These are phyloP conservation scores for Oasisia sp. DNA, from an alignment of 2,888 invertebrate genomes.

Conservation along the genomic window DNA sequence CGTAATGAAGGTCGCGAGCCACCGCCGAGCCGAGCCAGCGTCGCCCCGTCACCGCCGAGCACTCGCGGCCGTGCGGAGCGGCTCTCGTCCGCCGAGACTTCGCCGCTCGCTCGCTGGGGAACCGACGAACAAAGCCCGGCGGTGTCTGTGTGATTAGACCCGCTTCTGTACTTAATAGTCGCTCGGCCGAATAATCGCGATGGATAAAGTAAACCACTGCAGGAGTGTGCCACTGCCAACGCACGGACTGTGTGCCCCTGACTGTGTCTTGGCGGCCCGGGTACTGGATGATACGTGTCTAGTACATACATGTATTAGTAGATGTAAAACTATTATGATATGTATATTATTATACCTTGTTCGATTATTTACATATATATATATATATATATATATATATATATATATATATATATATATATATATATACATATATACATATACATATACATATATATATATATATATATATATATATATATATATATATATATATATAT, in stretches of 20 bases:
- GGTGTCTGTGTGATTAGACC: conserved; percentile 6
- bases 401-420: neutral
- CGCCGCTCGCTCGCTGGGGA: neutral
- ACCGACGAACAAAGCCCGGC: neutral
- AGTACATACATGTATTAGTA: neutral
- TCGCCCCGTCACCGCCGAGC: neutral
- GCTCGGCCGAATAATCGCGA: conserved; percentile 17
- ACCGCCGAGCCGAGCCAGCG: neutral
- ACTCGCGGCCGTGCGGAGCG: neutral
- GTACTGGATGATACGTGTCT: neutral
- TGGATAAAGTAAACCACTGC: neutral
- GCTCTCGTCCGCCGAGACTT: neutral
- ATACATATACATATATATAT: too few relatives aligned
- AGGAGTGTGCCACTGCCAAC: neutral
- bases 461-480: too few relatives aligned
- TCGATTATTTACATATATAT: neutral
- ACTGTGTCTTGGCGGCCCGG: neutral
- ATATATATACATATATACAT: neutral
- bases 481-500: too few relatives aligned
- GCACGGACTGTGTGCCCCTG: neutral
- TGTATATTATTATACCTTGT: neutral
- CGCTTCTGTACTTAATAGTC: conserved; percentile 13
- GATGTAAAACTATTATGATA: neutral
- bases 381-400: neutral
- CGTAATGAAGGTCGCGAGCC: neutral